Evolutionary conservation across 2,113 vertebrate genomes (phyloP).

Genomic region (Aptenodytes patagonicus): DNA sequence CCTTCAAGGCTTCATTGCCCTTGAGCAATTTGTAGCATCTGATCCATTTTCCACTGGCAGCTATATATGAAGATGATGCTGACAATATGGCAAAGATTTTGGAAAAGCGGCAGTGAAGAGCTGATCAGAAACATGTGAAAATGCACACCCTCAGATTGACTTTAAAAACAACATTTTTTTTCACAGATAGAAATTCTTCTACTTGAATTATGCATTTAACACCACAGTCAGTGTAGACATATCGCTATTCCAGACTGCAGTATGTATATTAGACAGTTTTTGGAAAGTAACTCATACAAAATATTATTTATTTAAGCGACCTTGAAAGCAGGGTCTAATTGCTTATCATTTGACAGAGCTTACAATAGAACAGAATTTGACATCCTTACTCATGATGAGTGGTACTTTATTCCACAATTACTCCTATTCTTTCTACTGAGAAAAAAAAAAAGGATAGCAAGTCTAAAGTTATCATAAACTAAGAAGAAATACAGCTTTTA

Average conservation of each 20-base stretch:
- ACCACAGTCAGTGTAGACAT: background rate
- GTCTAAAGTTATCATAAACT: background rate
- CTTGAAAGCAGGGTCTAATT: slow-evolving; percentile 35
- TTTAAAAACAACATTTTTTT: background rate
- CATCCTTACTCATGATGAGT: background rate
- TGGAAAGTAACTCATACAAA: background rate
- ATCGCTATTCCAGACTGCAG: background rate
- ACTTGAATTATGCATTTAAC: background rate
- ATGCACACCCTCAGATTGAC: background rate
- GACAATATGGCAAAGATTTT: background rate
- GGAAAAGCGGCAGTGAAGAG: background rate
- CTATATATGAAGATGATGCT: slow-evolving; percentile 1
- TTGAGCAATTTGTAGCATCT: background rate
- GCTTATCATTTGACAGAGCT: slow-evolving; percentile 11
- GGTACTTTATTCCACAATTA: slow-evolving; percentile 14
- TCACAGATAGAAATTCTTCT: background rate
- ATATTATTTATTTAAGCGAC: slow-evolving; percentile 1
- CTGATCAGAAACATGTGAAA: background rate
- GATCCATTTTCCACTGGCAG: slow-evolving; percentile 20
- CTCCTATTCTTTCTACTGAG: background rate
- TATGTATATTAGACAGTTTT: background rate
- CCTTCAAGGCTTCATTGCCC: slow-evolving; percentile 27
- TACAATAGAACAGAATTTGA: background rate
- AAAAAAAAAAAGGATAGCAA: background rate
- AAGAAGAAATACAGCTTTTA: background rate